Evolutionary conservation across 2,888 invertebrate genomes (phyloP).

Genomic region (Aleiodes testaceus): DNA sequence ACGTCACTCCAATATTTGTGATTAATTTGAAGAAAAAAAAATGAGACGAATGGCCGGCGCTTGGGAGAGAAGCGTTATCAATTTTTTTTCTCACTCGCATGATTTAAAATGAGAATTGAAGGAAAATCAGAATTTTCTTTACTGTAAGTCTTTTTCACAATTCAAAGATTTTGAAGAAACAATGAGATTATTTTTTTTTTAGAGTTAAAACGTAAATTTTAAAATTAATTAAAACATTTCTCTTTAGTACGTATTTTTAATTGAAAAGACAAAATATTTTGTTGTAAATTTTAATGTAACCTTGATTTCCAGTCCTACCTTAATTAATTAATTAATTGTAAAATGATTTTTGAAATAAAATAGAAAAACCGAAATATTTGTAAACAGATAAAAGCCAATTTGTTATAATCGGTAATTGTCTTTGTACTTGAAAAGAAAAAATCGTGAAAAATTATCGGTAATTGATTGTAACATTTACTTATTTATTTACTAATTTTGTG

Average conservation of each 20-base stretch:
- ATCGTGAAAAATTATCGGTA: conserved; percentile 2
- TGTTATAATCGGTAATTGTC: conserved; percentile 20
- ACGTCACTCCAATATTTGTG: conserved; percentile 48
- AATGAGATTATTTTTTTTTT: too few species aligned
- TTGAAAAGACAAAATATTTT: conserved; percentile 49
- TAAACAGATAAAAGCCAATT: conserved; percentile 1
- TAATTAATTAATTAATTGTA: conserved; percentile 59
- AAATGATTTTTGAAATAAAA: conserved; percentile 56
- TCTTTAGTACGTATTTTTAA: conserved; percentile 59
- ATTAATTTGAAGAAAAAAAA: conserved; percentile 30
- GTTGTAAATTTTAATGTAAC: conserved; percentile 62
- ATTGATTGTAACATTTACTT: conserved; percentile 7
- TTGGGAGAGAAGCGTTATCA: conserved; percentile 44
- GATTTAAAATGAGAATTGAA: conserved; percentile 24
- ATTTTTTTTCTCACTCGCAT: conserved; percentile 1
- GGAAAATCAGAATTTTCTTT: background rate
- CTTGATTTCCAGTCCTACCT: conserved; percentile 60
- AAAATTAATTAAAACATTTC: conserved; percentile 46
- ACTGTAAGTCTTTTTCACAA: conserved; percentile 72
- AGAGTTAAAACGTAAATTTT: conserved; percentile 27
- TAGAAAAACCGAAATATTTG: conserved; percentile 43
- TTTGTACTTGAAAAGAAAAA: conserved; percentile 9
- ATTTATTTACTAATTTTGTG: conserved; percentile 15
- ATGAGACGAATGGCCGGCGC: conserved; percentile 54
- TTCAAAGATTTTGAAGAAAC: conserved; percentile 17